phyloP scores from a whole-genome alignment of 2,888 invertebrate genomes.

The Drosophila diplacantha region DNA sequence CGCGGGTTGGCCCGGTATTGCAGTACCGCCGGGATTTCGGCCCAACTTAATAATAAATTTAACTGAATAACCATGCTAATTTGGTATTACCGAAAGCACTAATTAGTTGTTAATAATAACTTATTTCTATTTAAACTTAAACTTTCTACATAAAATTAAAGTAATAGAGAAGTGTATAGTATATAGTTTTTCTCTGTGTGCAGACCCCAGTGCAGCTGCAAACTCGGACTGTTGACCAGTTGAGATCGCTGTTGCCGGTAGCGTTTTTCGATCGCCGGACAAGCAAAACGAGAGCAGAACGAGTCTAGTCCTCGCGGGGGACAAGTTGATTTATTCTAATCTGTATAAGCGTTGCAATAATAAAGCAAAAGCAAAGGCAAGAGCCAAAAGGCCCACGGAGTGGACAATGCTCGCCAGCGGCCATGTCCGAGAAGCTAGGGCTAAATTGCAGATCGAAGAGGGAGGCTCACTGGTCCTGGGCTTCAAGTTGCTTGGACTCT shows the following conservation, averaged over 20 bases:
- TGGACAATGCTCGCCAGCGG: constrained; percentile 63
- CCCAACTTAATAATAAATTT: no score
- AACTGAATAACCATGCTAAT: no score
- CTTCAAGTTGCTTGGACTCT: not conserved
- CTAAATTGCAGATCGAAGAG: constrained; percentile 61
- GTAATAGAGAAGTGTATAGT: no score
- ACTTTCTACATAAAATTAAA: no score
- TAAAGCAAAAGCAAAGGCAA: constrained; percentile 60
- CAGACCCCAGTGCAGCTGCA: constrained; percentile 48
- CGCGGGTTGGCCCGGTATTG: no score
- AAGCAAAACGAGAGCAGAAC: constrained; percentile 17
- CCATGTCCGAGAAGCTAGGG: constrained; percentile 34
- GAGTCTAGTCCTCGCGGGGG: constrained; percentile 19
- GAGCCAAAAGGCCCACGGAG: constrained; percentile 50
- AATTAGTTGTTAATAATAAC: no score
- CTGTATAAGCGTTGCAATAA: constrained; percentile 72
- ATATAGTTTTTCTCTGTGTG: constrained; percentile 4
- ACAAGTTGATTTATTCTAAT: constrained; percentile 70
- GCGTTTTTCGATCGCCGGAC: constrained; percentile 58
- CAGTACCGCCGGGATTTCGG: no score
- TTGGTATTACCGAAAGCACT: no score
- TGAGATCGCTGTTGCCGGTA: constrained; percentile 62
- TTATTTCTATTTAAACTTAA: no score
- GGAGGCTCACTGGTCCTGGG: constrained; percentile 6
- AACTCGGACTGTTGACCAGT: constrained; percentile 38